Evolutionary conservation across 2,113 vertebrate genomes (phyloP).

Genomic region (Passerina amoena): DNA sequence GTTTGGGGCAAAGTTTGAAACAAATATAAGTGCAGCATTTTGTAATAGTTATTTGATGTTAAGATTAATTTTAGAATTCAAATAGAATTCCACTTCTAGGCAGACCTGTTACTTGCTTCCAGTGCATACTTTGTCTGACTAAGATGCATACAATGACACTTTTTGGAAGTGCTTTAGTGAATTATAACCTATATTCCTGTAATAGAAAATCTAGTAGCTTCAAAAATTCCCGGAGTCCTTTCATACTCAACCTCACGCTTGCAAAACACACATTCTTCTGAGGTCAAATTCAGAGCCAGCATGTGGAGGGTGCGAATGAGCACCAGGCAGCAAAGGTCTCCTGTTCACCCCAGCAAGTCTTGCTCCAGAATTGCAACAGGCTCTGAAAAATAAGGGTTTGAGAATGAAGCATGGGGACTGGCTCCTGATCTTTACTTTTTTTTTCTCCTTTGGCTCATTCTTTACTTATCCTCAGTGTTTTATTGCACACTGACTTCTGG

Average conservation of each 20-base stretch:
- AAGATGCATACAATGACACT: not conserved
- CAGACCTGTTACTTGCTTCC: not conserved
- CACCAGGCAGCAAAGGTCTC: not conserved
- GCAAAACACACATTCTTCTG: accelerated
- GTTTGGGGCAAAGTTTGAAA: not conserved
- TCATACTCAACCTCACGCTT: not conserved
- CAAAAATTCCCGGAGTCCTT: not conserved
- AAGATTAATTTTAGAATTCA: not conserved
- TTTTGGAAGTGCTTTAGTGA: not conserved
- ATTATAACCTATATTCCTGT: not conserved
- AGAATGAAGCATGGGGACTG: not conserved
- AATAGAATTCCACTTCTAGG: not conserved
- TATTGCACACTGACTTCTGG: not conserved
- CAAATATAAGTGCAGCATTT: not conserved
- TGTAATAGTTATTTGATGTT: not conserved
- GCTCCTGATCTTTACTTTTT: not conserved
- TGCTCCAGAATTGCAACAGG: not conserved
- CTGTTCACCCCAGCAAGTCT: not conserved
- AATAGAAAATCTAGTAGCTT: not conserved
- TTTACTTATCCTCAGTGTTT: not conserved
- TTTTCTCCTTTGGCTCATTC: not conserved
- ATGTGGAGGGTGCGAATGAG: not conserved
- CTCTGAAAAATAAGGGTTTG: not conserved
- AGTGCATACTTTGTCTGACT: not conserved
- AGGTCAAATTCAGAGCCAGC: not conserved